These are phyloP conservation scores for Umimayanthus chanpuru DNA, from an alignment of 92 coral and sea anemone genomes.

Conservation along the genomic window DNA sequence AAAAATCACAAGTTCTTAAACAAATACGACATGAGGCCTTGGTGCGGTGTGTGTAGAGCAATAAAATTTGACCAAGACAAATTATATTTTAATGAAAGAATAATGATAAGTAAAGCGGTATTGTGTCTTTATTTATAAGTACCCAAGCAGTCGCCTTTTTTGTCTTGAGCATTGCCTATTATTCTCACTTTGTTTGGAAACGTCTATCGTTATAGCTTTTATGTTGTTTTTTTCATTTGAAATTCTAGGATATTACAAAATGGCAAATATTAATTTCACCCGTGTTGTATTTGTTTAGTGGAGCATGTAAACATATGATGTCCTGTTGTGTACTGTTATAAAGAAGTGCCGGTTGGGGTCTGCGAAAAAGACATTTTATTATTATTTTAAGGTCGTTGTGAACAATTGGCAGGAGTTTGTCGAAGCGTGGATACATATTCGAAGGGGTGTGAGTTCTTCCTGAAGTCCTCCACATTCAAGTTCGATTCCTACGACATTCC, in stretches of 20 bases:
- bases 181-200: neutral
- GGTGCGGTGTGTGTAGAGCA: neutral
- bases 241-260: slow-evolving; percentile 12
- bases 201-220: neutral
- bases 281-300: slow-evolving; percentile 14
- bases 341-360: slow-evolving; percentile 5
- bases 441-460: neutral
- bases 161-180: neutral
- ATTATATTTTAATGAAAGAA: slow-evolving; percentile 3
- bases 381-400: neutral
- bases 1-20: neutral
- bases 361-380: neutral
- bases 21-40: neutral
- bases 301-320: neutral
- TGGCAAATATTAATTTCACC: neutral
- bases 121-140: neutral
- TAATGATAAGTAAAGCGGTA: neutral
- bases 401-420: neutral
- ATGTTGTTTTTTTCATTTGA: neutral
- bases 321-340: slow-evolving; percentile 9
- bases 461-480: neutral
- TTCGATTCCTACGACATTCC: neutral
- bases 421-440: neutral
- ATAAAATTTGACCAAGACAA: neutral
- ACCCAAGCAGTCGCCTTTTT: neutral